Base-by-base conservation (phyloP, 2,888 invertebrate genomes). In the Neuroscelio doddi region DNA sequence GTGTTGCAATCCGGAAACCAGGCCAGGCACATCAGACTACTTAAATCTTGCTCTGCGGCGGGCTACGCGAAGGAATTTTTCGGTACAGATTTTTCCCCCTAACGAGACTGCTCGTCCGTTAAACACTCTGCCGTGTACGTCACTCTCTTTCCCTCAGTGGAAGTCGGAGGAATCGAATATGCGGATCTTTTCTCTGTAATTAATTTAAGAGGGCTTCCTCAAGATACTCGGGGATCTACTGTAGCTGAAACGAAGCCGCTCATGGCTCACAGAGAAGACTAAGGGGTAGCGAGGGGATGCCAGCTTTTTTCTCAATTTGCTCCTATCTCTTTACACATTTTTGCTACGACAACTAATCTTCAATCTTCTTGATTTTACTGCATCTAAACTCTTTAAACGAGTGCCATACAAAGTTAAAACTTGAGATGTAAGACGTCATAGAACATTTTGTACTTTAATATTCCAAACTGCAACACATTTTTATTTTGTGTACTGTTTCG, bases 141-240 rank as follows among this genome's bases (percentile, higher is more conserved):
- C 42, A 36, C 44, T 42, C 53, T 45, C 53, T 53, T 45, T 53
- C 36, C 27, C 17, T 26, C 36, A 14, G 36, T 14, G 38, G 55
- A 53, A 27, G 30, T 38, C 29, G 45, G 36, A 39, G 45, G 36
- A 71, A 73, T 77, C 74, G 75, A 76, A 77, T 59, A 71, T 75
- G 73, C 75, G 78, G 76, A 81, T 79, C 79, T 80, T 81, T 82
- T 80, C 80, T 77, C 78, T 80, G 81, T 82, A 82, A 82, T 82
- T 82, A 82, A 82, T 82, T 82, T 81, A 80, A 82, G 81, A 78
- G 80, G 80, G 78, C 80, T 77, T 76, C 72, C 71, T 74, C 70
- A 72, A 76, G 74, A 65, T 72, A 70, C 73, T 71, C 66, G 56
- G 39, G 51, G 63, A 67, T 69, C 59, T 63, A 65, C 56, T 52